phyloP scores from a whole-genome alignment of 2,888 invertebrate species.

The Magallana nippona region DNA sequence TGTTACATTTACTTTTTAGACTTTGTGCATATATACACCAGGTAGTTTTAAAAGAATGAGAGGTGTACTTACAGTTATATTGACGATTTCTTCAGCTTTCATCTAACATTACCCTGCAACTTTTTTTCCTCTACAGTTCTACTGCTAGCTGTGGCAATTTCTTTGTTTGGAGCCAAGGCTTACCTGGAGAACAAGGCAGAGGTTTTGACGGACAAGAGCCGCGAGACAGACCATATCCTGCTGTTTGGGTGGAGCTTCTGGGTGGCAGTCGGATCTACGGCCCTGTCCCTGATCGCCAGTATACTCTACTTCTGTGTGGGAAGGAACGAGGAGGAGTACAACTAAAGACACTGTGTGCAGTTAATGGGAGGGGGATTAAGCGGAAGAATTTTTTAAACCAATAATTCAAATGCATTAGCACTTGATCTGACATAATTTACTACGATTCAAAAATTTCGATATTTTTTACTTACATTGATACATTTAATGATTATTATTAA shows the following conservation, averaged over 20 bases:
- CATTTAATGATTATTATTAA: no score
- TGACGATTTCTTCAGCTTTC: no score
- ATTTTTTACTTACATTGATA: no score
- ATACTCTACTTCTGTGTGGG: conserved; percentile 73
- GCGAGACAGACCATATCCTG: conserved; percentile 40
- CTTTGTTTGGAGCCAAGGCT: conserved; percentile 72
- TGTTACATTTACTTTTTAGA: no score
- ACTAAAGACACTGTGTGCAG: background rate
- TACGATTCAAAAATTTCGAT: no score
- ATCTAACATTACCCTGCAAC: no score
- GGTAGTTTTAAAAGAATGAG: no score
- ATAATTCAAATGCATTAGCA: no score
- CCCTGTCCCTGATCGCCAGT: conserved; percentile 69
- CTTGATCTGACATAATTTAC: no score
- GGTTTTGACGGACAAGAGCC: conserved; percentile 55
- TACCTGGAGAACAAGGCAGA: conserved; percentile 64
- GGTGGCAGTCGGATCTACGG: conserved; percentile 69
- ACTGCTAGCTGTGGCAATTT: conserved; percentile 69
- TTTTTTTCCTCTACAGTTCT: conserved; percentile 63
- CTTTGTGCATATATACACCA: no score
- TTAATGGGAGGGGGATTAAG: background rate
- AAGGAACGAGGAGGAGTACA: conserved; percentile 56
- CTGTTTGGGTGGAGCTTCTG: conserved; percentile 75
- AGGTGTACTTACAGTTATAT: no score
- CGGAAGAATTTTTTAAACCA: background rate